Evolutionary conservation across 2,113 vertebrate species (phyloP), one percentile per base, ranked within the genome.

Genomic region (Parus major): DNA sequence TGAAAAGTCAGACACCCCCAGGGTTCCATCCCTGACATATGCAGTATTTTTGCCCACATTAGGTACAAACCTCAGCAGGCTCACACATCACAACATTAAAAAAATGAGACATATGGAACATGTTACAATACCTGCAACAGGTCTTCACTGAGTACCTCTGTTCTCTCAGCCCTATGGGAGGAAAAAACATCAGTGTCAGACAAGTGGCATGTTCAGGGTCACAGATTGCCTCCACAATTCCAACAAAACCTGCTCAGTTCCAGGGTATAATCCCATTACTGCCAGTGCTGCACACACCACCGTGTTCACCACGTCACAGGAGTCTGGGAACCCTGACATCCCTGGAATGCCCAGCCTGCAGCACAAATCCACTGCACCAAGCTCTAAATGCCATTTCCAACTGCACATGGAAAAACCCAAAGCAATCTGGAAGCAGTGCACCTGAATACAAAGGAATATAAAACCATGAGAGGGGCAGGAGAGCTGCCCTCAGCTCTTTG

Each of bases 71-170:
- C 39, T 72, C 46, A 29, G 47, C 61, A 59, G 15, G 59, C 35
- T 80, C 75, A 28, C 50, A 57, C 11, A 11, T 59, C 71, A 69
- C 86, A 82, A 71, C 22, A 59, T 29, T 84, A 41, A 9, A 70
- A 11, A 36, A 70, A 12, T 10, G 12, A 25, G 1, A 33, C 10
- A 29, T 6, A 83, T 47, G 15, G 79, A 50, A 4, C 4, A 33
- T 12, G 24, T 52, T 53, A 95, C 86, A 72, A 88, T 98, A 99
- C 99, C 99, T 99, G 99, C 81, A 99, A 82, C 82, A 99, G 98
- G 98, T 99, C 99, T 98, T 99, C 99, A 73, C 98, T 99, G 94
- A 99, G 99, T 31, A 99, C 99, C 98, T 99, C 99, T 3, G 99
- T 99, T 97, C 99, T 99, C 98, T 99, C 99, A 35, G 99, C 99